Evolutionary conservation across 2,797 vertebrate species (phyloP), one percentile per base, ranked within the genome.

Genomic region (Pygocentrus nattereri): DNA sequence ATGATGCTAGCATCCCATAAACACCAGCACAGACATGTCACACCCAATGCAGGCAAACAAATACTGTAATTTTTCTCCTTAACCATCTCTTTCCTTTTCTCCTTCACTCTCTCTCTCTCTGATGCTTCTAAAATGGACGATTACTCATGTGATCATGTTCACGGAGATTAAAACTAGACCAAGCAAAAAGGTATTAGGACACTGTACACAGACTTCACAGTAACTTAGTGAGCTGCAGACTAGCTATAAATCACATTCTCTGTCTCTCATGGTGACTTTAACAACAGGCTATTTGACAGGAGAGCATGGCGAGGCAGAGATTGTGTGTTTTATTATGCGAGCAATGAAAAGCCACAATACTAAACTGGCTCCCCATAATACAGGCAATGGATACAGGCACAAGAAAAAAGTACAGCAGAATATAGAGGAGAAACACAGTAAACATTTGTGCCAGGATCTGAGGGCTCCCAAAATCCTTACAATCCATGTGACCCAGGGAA

Each of bases 11-110:
- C 52, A 38, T 76, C 30, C 44, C 58, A 64, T 27, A 31, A 62
- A 69, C 76, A 82, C 72, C 78, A 59, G 38, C 38, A 38, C 38
- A 38, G 2, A 38, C 65, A 23, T 25, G 38, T 54, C 34, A 72
- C 5, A 13, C 68, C 59, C 49, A 49, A 18, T 13, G 25, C 80
- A n/a, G 4, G 31, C 76, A 77, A 10, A 7, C 47, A 52, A 54
- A 31, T 38, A 44, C 21, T 21, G 5, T 21, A 21, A 38, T 12
- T 67, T 21, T 41, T 0, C 61, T 11, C 4, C 4, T 27, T 1
- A 8, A 5, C 23, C 16, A 25, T 7, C 58, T 27, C n/a, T 59
- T 25, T 2, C n/a, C 38, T 3, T 38, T 21, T 41, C 59, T 4
- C 3, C 1, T 13, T 11, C 7, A 11, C 58, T 25, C 58, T 7